Percentiles rank a stretch among this genome's conserved stretches.
Conservation (phyloP, 1,140 invertebrate species). For the Sminthurinus signatus region DNA sequence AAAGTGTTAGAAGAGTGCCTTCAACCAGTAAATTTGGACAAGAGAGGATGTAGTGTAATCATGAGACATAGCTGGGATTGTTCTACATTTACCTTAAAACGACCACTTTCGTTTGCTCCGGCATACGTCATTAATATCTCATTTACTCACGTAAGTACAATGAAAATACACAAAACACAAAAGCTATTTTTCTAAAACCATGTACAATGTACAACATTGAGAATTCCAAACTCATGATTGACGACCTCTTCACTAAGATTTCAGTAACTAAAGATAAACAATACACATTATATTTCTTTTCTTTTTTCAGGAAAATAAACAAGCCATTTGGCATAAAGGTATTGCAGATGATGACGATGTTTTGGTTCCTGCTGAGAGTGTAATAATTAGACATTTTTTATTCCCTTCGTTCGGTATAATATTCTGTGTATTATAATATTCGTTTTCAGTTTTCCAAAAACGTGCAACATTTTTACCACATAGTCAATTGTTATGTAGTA, state of each 20-base stretch:
- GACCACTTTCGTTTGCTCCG: constrained; percentile 16
- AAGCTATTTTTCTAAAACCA: not conserved
- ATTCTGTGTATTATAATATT: no score
- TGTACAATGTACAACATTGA: no score
- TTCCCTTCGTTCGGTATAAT: no score
- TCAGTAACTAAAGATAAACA: no score
- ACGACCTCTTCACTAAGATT: no score
- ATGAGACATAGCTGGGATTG: constrained; percentile 22
- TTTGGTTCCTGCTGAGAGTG: not conserved
- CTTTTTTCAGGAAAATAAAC: constrained; percentile 2
- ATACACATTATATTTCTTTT: not conserved
- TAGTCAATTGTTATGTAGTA: no score
- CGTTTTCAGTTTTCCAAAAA: no score
- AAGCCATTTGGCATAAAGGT: not conserved
- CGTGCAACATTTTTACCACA: no score
- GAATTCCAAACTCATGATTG: no score
- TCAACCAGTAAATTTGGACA: constrained; percentile 6
- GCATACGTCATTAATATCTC: constrained; percentile 35
- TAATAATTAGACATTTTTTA: no score
- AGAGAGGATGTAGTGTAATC: constrained; percentile 8
- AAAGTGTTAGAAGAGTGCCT: constrained; percentile 28
- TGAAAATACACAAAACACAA: not conserved
- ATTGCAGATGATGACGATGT: constrained; percentile 19
- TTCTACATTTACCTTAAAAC: constrained; percentile 14
- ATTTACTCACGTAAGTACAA: constrained; percentile 17